A percentile compares a stretch with the other conserved stretches of the same genome.
phyloP scores from a whole-genome alignment of 2,797 vertebrate species.

The Cynodonichthys magdalenae region DNA sequence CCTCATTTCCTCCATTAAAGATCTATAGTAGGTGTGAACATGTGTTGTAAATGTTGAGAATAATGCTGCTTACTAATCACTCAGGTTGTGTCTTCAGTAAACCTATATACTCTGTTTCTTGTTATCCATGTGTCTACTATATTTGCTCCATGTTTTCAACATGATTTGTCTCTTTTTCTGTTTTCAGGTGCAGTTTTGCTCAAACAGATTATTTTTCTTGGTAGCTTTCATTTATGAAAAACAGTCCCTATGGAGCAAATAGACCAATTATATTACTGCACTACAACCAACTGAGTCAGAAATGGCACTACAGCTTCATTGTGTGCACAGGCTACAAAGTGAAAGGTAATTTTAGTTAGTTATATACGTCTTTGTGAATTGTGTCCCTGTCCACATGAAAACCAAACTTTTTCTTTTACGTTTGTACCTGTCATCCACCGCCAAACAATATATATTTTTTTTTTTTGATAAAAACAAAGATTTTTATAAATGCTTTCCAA shows the following conservation, averaged over 20 bases:
- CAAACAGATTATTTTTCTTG: constrained; percentile 64
- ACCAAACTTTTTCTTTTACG: constrained; percentile 11
- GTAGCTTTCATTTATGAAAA: constrained; percentile 70
- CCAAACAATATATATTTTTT: not conserved
- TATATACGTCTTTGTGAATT: constrained; percentile 12
- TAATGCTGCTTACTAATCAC: constrained; percentile 20
- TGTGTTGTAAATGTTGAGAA: constrained; percentile 33
- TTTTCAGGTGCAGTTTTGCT: constrained; percentile 53
- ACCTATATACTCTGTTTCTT: constrained; percentile 43
- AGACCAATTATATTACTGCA: constrained; percentile 57
- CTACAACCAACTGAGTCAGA: constrained; percentile 46
- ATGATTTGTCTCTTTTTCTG: constrained; percentile 17
- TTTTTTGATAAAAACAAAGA: not conserved
- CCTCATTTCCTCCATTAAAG: constrained; percentile 34
- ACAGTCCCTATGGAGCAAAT: constrained; percentile 46
- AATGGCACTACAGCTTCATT: constrained; percentile 27
- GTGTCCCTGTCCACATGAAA: not conserved
- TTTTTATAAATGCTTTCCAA: not conserved
- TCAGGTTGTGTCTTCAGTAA: too few relatives aligned
- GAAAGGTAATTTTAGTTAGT: constrained; percentile 47
- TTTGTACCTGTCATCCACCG: not conserved
- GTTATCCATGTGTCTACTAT: constrained; percentile 27
- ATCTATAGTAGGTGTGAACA: constrained; percentile 46
- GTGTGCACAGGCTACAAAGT: not conserved
- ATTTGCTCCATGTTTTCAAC: constrained; percentile 27